Evolutionary conservation across 1,140 invertebrate species (phyloP).

Genomic region (Musca domestica): DNA sequence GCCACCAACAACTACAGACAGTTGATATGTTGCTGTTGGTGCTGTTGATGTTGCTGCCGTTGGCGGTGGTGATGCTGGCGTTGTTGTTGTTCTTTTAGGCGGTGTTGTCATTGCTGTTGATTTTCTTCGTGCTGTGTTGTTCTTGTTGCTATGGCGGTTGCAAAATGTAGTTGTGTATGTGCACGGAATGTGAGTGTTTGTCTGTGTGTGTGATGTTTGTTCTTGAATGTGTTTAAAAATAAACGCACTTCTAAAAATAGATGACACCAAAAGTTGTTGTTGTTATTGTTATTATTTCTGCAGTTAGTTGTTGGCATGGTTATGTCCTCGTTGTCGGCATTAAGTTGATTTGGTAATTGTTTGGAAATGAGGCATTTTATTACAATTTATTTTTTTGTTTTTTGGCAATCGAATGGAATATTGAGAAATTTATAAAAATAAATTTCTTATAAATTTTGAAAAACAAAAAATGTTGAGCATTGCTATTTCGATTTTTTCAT

Average conservation of each 20-base stretch:
- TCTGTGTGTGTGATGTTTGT: not conserved
- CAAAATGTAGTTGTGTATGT: not conserved
- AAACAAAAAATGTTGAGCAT: not conserved
- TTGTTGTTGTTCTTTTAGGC: constrained; percentile 3
- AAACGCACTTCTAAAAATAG: constrained; percentile 14
- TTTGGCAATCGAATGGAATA: not conserved
- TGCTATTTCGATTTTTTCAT: too few relatives aligned
- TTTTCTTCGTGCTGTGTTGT: not conserved
- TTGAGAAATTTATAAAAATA: not conserved
- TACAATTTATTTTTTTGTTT: not conserved
- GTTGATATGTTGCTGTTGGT: not conserved
- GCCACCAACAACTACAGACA: too few relatives aligned
- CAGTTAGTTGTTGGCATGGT: constrained; percentile 1
- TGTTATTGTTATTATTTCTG: not conserved
- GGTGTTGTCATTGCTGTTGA: not conserved
- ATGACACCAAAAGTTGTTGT: constrained; percentile 5
- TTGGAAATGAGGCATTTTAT: not conserved
- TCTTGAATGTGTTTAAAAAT: constrained; percentile 11
- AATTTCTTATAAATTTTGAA: not conserved
- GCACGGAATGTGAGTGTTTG: not conserved
- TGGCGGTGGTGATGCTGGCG: not conserved
- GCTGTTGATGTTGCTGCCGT: too few relatives aligned
- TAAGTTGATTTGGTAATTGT: too few relatives aligned
- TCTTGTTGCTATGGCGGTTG: not conserved
- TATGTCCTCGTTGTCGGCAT: too few relatives aligned